phyloP scores from a whole-genome alignment of 2,888 invertebrate genomes.

The Cryptocephalus moraei region DNA sequence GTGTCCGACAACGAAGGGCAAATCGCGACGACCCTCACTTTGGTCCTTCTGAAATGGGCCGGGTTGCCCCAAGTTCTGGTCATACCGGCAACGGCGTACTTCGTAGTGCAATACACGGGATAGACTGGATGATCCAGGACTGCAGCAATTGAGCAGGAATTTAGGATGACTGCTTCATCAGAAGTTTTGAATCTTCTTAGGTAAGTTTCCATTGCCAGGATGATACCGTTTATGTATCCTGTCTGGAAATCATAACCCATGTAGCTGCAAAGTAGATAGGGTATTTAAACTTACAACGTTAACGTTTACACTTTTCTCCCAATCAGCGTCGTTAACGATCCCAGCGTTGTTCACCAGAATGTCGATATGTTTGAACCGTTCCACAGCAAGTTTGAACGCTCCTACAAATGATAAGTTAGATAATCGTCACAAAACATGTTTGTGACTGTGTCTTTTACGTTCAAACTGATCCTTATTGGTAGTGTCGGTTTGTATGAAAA shows the following conservation, averaged over 20 bases:
- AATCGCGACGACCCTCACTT: constrained; percentile 37
- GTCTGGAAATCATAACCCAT: neutral
- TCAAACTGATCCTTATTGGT: too few relatives aligned
- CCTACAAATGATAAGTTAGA: too few relatives aligned
- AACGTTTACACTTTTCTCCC: too few relatives aligned
- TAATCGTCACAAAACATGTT: too few relatives aligned
- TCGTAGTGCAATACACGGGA: constrained; percentile 8
- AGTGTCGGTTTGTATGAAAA: too few relatives aligned
- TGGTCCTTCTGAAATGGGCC: constrained; percentile 22
- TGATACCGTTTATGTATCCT: neutral
- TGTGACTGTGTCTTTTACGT: too few relatives aligned
- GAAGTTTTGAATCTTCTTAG: constrained; percentile 5
- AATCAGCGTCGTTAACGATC: too few relatives aligned
- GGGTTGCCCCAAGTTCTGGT: constrained; percentile 8
- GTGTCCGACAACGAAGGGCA: constrained; percentile 41
- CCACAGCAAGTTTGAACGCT: too few relatives aligned
- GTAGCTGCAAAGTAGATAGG: too few relatives aligned
- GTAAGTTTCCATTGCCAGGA: constrained; percentile 9
- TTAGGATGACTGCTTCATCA: constrained; percentile 10
- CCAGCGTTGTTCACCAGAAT: too few relatives aligned
- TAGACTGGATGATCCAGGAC: constrained; percentile 1
- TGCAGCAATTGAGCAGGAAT: constrained; percentile 8
- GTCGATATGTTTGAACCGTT: too few relatives aligned
- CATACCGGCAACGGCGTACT: constrained; percentile 7
- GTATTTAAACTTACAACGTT: too few relatives aligned